A percentile compares a stretch with the other conserved stretches of the same genome.
These are phyloP conservation scores for Muscina levida DNA, from an alignment of 2,888 invertebrate species.

Conservation along the genomic window DNA sequence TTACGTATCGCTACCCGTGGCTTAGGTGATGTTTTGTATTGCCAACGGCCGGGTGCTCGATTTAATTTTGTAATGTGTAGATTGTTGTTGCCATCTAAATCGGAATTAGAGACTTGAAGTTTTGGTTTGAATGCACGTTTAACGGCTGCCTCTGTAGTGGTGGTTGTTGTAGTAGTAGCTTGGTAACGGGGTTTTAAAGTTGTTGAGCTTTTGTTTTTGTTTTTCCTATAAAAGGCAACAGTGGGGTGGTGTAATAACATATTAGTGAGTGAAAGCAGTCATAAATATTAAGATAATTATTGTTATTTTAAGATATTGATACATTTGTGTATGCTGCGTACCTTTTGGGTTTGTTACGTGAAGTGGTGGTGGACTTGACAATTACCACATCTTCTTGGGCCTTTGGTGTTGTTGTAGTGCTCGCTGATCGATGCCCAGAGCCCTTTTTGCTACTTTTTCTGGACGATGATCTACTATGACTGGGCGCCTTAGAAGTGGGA, in stretches of 20 bases:
- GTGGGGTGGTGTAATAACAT: too few relatives aligned
- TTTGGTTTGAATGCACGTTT: conserved; percentile 87
- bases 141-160: conserved; percentile 72
- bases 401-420: conserved; percentile 70
- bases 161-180: conserved; percentile 67
- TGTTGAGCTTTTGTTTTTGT: conserved; percentile 78
- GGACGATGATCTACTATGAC: conserved; percentile 73
- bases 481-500: conserved; percentile 31
- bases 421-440: conserved; percentile 70
- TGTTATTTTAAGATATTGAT: conserved; percentile 30
- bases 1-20: conserved; percentile 90
- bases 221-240: conserved; percentile 74
- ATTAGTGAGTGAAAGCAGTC: not conserved
- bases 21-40: conserved; percentile 93
- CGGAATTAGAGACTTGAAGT: conserved; percentile 82
- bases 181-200: conserved; percentile 53
- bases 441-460: conserved; percentile 58
- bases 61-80: conserved; percentile 91
- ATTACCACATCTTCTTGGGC: conserved; percentile 52
- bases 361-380: conserved; percentile 55
- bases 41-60: conserved; percentile 91
- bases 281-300: conserved; percentile 57
- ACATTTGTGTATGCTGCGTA: conserved; percentile 55
- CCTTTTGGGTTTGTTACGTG: conserved; percentile 62
- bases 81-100: conserved; percentile 82